These are phyloP conservation scores for Carposina sasakii DNA, from an alignment of 1,140 invertebrate species.

Conservation along the genomic window DNA sequence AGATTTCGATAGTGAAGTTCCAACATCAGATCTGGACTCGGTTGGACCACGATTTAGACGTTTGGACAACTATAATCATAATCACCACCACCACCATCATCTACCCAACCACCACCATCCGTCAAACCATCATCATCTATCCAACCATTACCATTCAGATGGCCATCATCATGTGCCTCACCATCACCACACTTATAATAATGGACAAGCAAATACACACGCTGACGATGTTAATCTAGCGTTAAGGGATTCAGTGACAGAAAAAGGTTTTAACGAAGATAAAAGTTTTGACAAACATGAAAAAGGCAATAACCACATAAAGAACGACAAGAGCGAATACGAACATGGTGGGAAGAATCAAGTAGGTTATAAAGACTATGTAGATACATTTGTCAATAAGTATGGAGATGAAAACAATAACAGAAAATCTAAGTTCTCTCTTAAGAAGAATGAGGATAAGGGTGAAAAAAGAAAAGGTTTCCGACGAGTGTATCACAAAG, in stretches of 20 bases:
- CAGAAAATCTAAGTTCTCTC: slow-evolving; percentile 32
- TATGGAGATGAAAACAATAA: slow-evolving; percentile 44
- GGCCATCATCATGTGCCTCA: too few species aligned
- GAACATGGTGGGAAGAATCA: slow-evolving; percentile 29
- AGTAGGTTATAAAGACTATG: slow-evolving; percentile 46
- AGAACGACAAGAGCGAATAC: slow-evolving; percentile 17
- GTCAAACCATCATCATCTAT: background rate
- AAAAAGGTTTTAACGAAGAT: slow-evolving; percentile 21
- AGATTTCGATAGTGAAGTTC: slow-evolving; percentile 12
- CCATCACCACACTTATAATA: too few species aligned
- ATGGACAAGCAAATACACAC: too few species aligned
- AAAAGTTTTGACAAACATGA: slow-evolving; percentile 27
- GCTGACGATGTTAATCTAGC: background rate
- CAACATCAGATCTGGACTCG: background rate
- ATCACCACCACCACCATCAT: background rate
- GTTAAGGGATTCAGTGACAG: slow-evolving; percentile 20
- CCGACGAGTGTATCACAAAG: slow-evolving; percentile 80
- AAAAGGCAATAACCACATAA: slow-evolving; percentile 19
- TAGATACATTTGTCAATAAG: slow-evolving; percentile 46
- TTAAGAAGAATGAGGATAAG: slow-evolving; percentile 64
- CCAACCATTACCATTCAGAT: too few species aligned
- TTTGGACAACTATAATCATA: slow-evolving; percentile 17
- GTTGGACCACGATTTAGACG: too few species aligned
- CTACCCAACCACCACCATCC: background rate
- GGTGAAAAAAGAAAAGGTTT: slow-evolving; percentile 78